A percentile compares a stretch with the other conserved stretches of the same genome.
These are phyloP conservation scores for Gnathonemus echidnorhynchus DNA, from an alignment of 2,113 vertebrate species.

Conservation along the genomic window DNA sequence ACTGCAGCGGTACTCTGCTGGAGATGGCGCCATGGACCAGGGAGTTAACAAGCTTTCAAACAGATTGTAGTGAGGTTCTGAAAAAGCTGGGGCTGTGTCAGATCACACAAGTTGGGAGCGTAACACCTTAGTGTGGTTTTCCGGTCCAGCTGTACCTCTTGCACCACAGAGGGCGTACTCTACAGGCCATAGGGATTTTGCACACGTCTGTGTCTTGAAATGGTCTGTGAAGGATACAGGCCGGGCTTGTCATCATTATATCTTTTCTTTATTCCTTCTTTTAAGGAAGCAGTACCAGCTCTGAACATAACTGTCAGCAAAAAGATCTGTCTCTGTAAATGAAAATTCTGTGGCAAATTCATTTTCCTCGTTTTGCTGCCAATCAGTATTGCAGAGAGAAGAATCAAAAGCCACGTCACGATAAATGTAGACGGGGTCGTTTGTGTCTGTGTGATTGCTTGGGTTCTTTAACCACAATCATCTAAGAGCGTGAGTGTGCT, in stretches of 20 bases:
- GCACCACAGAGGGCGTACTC: neutral
- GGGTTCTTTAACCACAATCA: neutral
- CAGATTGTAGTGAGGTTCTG: neutral
- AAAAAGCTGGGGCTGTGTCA: neutral
- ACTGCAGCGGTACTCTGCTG: neutral
- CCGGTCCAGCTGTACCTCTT: neutral
- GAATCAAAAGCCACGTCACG: neutral
- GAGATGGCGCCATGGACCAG: neutral
- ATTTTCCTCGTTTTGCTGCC: neutral
- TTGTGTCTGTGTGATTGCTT: neutral
- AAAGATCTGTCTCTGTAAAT: neutral
- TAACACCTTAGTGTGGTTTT: neutral
- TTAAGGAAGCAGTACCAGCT: neutral
- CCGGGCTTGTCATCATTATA: neutral
- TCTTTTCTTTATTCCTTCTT: neutral
- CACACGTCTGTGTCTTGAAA: neutral
- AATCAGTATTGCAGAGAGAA: neutral
- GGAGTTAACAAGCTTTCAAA: neutral
- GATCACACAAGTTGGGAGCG: neutral
- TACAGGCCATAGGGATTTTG: neutral
- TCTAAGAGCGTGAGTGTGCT: neutral
- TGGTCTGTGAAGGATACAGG: neutral
- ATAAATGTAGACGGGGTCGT: neutral
- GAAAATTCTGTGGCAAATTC: neutral
- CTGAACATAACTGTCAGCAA: neutral